Evolutionary conservation across 2,113 vertebrate genomes (phyloP), one percentile per base, ranked within the genome.

Genomic region (Xenotilapia flavipinnis): DNA sequence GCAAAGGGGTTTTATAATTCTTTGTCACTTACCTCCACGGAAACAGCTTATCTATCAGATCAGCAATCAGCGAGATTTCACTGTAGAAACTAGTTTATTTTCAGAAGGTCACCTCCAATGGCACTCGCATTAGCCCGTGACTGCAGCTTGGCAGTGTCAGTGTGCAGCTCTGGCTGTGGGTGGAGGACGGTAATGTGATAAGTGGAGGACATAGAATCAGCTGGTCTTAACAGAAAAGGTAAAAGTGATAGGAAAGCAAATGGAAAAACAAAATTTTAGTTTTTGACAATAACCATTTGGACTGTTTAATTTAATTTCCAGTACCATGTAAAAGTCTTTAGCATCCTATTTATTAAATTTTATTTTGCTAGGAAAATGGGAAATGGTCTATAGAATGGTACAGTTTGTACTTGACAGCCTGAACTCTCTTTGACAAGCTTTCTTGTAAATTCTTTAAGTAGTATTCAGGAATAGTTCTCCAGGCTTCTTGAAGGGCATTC

Each of bases 171-270:
- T 55, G 58, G 40, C 47, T 56, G 80, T 90, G 86, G 86, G 85
- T 6, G 55, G 86, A 86, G 80, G 58, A 88, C 47, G 55, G 83
- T 75, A 85, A 90, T 17, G 58, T 80, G 83, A 88, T 80, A 80
- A 77, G 84, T 82, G 7, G 84, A 86, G 75, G 73, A 36, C 73
- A 82, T 31, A 28, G 80, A 93, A 85, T 94, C 87, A 73, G 89
- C 77, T 80, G 91, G 45, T 87, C 58, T 80, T 8, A 15, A 40
- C 51, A 55, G 19, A 33, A 70, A 79, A 79, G 56, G 19, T 38
- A 62, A 14, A 36, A 33, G 62, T 54, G 7, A 17, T 17, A 21
- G 56, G 21, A 60, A 51, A 75, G 84, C 80, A 84, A 83, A 84
- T 73, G 31, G 60, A 73, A 47, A 73, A 45, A 73, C 14, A 5